Evolutionary conservation across 2,797 vertebrate genomes (phyloP), one percentile per base, ranked within the genome.

Genomic region (Pitangus sulphuratus): DNA sequence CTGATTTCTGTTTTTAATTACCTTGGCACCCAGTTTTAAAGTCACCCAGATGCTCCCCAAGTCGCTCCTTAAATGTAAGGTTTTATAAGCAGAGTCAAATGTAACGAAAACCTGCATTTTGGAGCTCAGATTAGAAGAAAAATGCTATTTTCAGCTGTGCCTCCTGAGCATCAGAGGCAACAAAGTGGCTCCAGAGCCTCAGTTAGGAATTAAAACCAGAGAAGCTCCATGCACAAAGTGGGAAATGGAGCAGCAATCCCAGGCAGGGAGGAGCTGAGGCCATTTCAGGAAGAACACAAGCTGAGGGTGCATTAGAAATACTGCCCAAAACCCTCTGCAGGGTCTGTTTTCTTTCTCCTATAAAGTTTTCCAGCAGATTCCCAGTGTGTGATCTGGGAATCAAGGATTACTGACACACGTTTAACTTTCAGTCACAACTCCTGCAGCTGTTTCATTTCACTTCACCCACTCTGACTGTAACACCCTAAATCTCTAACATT

Each of bases 1-100:
- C 22, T 87, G 79, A 50, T 78, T 87, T 94, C 69, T 84, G 82
- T 19, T 97, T 96, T 48, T 86, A 95, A 92, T 87, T 87, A 88
- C 40, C 79, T 48, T 69, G 95, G 87, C 40, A 89, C 21, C 50
- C 66, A 33, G 78, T 84, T 76, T 57, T 42, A 91, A 86, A 94
- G 80, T 12, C 88, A 69, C 50, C 51, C 44, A 22, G 47, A 64
- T 2, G 11, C 24, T 91, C 94, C 88, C 60, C 45, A 95, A 95
- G 68, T 25, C 7, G 8, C 30, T 84, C 68, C 24, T 17, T 8
- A 48, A 91, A 64, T 42, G 47, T 50, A 86, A 64, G 66, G 45
- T 58, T 87, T 76, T 15, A 44, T 20, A 33, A 30, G 79, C 35
- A 83, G 54, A 39, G 37, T 18, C 56, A 76, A 56, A 30, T 9